Conservation (phyloP, 2,113 vertebrate genomes). For the Poecilia latipinna region DNA sequence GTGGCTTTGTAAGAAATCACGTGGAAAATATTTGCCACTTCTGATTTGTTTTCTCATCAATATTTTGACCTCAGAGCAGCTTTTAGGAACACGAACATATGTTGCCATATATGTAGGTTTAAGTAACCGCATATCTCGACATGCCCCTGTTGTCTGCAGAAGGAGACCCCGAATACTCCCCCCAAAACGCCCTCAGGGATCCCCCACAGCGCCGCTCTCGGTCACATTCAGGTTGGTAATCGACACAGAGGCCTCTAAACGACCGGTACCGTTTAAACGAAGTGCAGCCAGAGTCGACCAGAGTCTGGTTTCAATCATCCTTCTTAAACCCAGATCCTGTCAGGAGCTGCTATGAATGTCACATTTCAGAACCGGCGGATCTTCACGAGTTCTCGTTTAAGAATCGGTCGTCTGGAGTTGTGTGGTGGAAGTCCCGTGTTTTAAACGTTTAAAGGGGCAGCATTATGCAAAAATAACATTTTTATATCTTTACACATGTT, state of each 20-base stretch:
- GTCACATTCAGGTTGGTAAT: conserved; percentile 96
- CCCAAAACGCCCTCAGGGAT: conserved; percentile 92
- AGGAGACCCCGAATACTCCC: conserved; percentile 43
- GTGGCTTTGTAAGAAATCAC: conserved; percentile 54
- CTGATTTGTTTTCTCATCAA: conserved; percentile 29
- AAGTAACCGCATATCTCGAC: conserved; percentile 32
- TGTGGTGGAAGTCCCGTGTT: background rate
- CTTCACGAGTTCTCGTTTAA: conserved; percentile 7
- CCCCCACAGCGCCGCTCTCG: conserved; percentile 90
- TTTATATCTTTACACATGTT: too few species aligned
- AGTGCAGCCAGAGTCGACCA: conserved; percentile 30
- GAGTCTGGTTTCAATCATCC: conserved; percentile 14
- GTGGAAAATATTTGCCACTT: conserved; percentile 47
- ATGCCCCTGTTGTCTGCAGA: conserved; percentile 31
- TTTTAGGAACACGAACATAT: conserved; percentile 40
- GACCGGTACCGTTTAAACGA: conserved; percentile 59
- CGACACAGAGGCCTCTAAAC: conserved; percentile 92
- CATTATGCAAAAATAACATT: too few species aligned
- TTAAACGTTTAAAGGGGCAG: conserved; percentile 9
- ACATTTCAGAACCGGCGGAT: conserved; percentile 82
- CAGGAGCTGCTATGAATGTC: conserved; percentile 86
- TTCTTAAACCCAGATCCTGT: conserved; percentile 12
- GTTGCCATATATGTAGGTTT: conserved; percentile 19
- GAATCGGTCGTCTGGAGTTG: conserved; percentile 10
- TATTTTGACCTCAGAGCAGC: conserved; percentile 41